Base-by-base conservation (phyloP, 2,113 vertebrate genomes). In the Microtus montanus region DNA sequence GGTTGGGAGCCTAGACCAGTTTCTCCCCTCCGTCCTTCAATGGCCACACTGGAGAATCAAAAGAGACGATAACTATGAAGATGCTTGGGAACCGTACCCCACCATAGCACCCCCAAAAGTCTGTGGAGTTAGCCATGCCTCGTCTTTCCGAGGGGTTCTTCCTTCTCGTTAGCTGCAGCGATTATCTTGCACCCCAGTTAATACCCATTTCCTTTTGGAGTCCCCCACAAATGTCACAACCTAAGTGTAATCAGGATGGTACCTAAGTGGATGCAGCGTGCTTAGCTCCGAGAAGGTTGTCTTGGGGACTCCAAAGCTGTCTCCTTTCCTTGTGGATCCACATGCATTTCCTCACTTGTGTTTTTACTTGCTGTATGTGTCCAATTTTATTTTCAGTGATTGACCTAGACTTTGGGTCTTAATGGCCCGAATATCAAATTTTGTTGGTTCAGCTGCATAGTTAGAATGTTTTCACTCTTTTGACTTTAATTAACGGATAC, bases 371-470 rank as follows among this genome's bases (percentile, higher is more conserved):
- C 92, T 94, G 35, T 71, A 83, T 95, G 75, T 96, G 96, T 95
- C 68, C 80, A 77, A 94, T 96, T 94, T 94, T 96, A 94, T 96
- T 97, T 95, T 82, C 87, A 93, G 28, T 94, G 90, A 97, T 87
- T 95, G 93, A 97, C 96, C 93, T 96, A 94, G 96, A 96, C 95
- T 96, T 97, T 79, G 87, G 70, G 64, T 89, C 91, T 94, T 93
- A 97, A 95, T 66, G 82, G 35, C 80, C 80, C 80, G 73, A 91
- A 93, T 97, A 97, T 97, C 96, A 97, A 84, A 95, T 97, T 96
- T 96, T 97, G 96, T 97, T 97, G 93, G 94, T 97, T 97, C 96
- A 97, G 97, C 96, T 97, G 97, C 92, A 77, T 52, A 84, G 84
- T 97, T 94, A 97, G 96, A 95, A 95, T 95, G 86, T 44, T 95